A percentile compares a stretch with the other conserved stretches of the same genome.
These are phyloP conservation scores for Apis dorsata DNA, from an alignment of 1,140 invertebrate species.

Conservation along the genomic window DNA sequence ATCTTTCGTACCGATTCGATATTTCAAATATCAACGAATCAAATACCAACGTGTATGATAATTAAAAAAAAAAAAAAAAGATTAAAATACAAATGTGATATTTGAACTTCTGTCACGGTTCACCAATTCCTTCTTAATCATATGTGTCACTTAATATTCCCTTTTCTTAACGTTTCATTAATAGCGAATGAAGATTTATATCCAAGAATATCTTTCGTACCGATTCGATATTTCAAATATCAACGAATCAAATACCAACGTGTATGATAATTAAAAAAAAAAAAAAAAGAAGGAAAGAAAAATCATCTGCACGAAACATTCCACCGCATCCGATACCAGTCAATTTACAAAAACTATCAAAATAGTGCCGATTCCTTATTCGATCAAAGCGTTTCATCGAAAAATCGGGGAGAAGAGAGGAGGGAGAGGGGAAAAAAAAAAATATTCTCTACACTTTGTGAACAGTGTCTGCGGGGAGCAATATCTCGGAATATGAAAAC, in stretches of 20 bases:
- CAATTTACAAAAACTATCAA: not conserved
- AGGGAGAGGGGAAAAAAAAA: not conserved
- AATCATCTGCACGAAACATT: not conserved
- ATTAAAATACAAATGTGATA: too few relatives aligned
- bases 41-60: too few relatives aligned
- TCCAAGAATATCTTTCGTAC: too few relatives aligned
- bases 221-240: too few relatives aligned
- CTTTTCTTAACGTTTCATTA: too few relatives aligned
- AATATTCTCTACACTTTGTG: not conserved
- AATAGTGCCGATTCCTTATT: not conserved
- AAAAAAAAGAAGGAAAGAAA: not conserved
- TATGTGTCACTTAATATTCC: too few relatives aligned
- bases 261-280: not conserved
- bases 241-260: too few relatives aligned
- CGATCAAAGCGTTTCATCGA: not conserved
- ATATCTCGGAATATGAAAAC: constrained; percentile 28
- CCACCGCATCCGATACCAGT: not conserved
- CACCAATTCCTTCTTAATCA: too few relatives aligned
- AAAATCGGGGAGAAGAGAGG: not conserved
- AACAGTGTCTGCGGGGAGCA: not conserved
- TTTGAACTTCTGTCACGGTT: too few relatives aligned
- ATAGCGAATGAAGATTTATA: too few relatives aligned
- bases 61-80: not conserved
- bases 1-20: too few relatives aligned
- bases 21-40: too few relatives aligned